These are phyloP conservation scores for Eulimnadia texana DNA, from an alignment of 1,140 invertebrate species.

Conservation along the genomic window DNA sequence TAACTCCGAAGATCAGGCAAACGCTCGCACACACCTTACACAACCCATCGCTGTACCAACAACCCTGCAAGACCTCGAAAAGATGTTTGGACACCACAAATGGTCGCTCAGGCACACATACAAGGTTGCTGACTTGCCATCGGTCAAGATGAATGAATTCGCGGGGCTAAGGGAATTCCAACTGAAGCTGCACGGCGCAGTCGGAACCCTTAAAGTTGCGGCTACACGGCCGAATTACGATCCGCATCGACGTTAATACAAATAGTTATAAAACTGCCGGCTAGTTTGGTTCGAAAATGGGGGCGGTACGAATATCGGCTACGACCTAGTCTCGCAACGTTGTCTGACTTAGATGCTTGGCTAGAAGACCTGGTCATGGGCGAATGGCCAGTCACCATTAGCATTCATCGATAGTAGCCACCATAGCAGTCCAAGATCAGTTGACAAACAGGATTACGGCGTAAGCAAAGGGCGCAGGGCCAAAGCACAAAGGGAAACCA, in stretches of 20 bases:
- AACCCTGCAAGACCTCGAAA: neutral
- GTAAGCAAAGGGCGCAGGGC: too few species aligned
- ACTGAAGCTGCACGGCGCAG: neutral
- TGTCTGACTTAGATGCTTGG: conserved; percentile 1
- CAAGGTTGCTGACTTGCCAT: conserved; percentile 1
- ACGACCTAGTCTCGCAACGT: neutral
- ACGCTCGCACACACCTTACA: conserved; percentile 3
- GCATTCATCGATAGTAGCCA: too few species aligned
- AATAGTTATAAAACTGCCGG: neutral
- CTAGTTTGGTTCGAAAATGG: neutral
- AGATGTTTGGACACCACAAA: neutral
- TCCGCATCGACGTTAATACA: conserved; percentile 1
- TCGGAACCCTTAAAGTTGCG: neutral
- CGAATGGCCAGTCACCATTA: neutral
- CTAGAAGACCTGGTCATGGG: neutral
- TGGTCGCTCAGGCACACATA: neutral
- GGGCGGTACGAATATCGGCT: neutral
- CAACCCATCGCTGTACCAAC: conserved; percentile 1
- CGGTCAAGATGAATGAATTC: neutral
- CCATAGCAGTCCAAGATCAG: too few species aligned
- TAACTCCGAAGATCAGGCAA: neutral
- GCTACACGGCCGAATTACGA: neutral
- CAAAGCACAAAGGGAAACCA: too few species aligned
- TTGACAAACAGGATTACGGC: too few species aligned
- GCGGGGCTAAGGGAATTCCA: neutral